Base-by-base conservation (phyloP, 2,113 vertebrate genomes). In the Holacanthus passer region DNA sequence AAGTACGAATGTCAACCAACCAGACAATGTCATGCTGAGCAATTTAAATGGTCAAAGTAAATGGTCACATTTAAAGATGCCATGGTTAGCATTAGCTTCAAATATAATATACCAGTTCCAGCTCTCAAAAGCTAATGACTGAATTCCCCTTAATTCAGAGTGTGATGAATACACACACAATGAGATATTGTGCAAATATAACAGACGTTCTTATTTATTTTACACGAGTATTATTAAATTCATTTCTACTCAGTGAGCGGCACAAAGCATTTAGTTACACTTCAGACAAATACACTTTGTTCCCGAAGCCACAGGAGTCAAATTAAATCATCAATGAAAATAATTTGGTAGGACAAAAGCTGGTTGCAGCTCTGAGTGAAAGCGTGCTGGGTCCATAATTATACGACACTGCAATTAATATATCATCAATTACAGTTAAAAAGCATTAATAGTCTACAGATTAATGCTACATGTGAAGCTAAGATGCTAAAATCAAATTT, bases 271-370 rank as follows among this genome's bases (percentile, higher is more conserved):
- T 31, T 19, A 47, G 47, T 66, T 50, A 35, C 24, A 24, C 16
- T 70, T 20, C 2, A 48, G 35, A 52, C 14, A 3, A 50, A 27
- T 5, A 17, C 41, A 58, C 53, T 39, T 24, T 16, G 55, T 5
- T 53, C 37, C 47, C 43, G 50, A 56, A 63, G 66, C 58, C 6
- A 50, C 7, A 37, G 45, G 55, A 68, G 43, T 76, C n/a, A 39
- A 72, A 27, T 64, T 3, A 56, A 64, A 55, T 64, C 13, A 50
- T 41, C 8, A 52, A 13, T 68, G 24, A 68, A 5, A 73, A 62
- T 47, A 53, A 39, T 68, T 20, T 32, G 12, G 29, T n/a, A 1
- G 11, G 48, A 71, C 20, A 37, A 48, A 67, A 58, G 7, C 64
- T 63, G 29, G 16, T 37, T 41, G 39, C 52, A 37, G 17, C 29